Base-by-base conservation (phyloP, 1,140 invertebrate genomes). In the Trichogramma pretiosum region DNA sequence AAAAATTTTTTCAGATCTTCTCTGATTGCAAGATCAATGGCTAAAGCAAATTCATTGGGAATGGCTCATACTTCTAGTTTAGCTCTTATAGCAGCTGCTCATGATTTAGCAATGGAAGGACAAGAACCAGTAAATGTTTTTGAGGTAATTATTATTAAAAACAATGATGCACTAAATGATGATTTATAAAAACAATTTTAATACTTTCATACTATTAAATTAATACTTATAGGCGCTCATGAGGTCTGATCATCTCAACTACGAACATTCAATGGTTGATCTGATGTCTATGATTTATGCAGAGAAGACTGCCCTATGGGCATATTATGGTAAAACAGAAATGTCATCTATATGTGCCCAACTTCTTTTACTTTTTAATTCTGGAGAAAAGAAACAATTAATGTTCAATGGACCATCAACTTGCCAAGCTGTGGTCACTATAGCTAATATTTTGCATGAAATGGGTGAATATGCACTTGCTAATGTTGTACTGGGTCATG, bases 181-280 rank as follows among this genome's bases (percentile, higher is more conserved):
- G n/a, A n/a, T n/a, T n/a, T n/a, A n/a, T n/a, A n/a, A n/a, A n/a
- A n/a, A n/a, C n/a, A n/a, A n/a, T n/a, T n/a, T n/a, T n/a, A n/a
- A 11, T 11, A 28, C 5, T 28, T 11, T 28, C 5, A 28, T 11
- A 28, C 24, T 28, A 28, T 5, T 23, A n/a, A n/a, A 22, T 11
- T 19, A 21, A 9, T 64, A 76, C 32, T 81, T 82, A 39, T 73
- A 93, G 76, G 78, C 87, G 22, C 71, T 93, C 26, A 81, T 82
- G 53, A 86, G 86, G 67, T 89, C 88, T 55, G 89, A 93, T 59
- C 76, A 86, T 13, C 68, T 92, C 5, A 92, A 92, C 61, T 89
- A 83, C 65, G 82, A 89, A 53, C 82, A 91, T 63, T 87, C 85
- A 1, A 80, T 89, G 73, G 75, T 79, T 3, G 87, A 91, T 56